Conservation (phyloP, 2,888 invertebrate genomes). For the Aporophyla nigra region DNA sequence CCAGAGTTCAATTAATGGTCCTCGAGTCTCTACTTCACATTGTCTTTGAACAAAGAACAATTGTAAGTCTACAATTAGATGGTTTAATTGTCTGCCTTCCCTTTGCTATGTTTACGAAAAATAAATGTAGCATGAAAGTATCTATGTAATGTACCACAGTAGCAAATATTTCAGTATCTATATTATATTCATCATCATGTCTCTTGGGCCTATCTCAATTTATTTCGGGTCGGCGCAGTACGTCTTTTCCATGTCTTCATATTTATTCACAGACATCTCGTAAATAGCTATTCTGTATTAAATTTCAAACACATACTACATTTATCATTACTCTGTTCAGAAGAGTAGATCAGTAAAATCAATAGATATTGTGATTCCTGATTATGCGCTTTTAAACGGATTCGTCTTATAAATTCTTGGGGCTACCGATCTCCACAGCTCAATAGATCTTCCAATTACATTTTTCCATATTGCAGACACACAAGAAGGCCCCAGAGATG, state of each 20-base stretch:
- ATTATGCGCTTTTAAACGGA: neutral
- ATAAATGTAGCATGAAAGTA: neutral
- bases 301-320: slow-evolving; percentile 1
- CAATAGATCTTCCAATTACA: neutral
- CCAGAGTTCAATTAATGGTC: slow-evolving; percentile 20
- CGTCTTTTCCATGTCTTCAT: neutral
- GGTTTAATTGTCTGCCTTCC: neutral
- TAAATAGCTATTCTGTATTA: neutral
- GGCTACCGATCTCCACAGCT: neutral
- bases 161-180: neutral
- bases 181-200: neutral
- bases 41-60: slow-evolving; percentile 21
- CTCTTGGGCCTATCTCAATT: slow-evolving; percentile 12
- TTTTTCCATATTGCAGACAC: neutral
- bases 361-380: neutral
- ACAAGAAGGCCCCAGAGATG: neutral
- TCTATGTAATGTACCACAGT: neutral
- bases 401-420: neutral
- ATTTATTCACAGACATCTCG: neutral
- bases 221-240: neutral
- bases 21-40: slow-evolving; percentile 11
- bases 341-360: neutral
- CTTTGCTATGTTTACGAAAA: neutral
- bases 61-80: neutral
- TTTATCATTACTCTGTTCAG: neutral